Conservation (phyloP, 1,140 invertebrate species). For the Neodiprion fabricii region DNA sequence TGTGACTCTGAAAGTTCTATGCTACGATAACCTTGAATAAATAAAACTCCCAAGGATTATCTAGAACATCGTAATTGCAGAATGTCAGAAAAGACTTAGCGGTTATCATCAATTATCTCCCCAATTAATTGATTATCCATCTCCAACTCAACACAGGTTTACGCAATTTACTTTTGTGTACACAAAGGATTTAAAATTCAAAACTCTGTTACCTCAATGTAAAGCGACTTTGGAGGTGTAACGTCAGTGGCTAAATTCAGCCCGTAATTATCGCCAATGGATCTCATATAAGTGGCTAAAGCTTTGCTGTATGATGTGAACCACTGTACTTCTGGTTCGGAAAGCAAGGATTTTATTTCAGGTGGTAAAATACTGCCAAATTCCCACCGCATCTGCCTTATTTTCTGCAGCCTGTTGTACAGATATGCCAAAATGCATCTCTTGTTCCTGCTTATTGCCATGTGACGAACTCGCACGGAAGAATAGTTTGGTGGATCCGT, state of each 20-base stretch:
- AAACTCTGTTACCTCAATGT: conserved; percentile 74
- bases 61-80: background rate
- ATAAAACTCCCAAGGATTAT: conserved; percentile 9
- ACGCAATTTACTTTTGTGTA: too few species aligned
- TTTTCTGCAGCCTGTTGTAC: conserved; percentile 81
- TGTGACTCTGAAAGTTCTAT: background rate
- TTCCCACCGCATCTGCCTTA: conserved; percentile 89
- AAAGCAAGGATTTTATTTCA: conserved; percentile 83
- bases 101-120: too few species aligned
- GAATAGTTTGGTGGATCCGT: conserved; percentile 64
- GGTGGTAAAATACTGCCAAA: conserved; percentile 88
- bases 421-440: conserved; percentile 89
- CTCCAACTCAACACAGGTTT: too few species aligned
- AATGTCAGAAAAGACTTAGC: too few species aligned
- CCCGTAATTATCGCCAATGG: conserved; percentile 79
- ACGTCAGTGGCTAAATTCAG: conserved; percentile 88
- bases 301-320: conserved; percentile 88
- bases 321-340: conserved; percentile 84
- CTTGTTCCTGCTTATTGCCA: conserved; percentile 86
- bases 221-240: conserved; percentile 91
- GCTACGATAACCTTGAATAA: conserved; percentile 2
- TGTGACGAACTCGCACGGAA: conserved; percentile 81
- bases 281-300: conserved; percentile 88
- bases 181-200: too few species aligned
- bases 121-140: too few species aligned